Evolutionary conservation across 2,113 vertebrate genomes (phyloP).

Genomic region (Astatotilapia flaviijosephi): DNA sequence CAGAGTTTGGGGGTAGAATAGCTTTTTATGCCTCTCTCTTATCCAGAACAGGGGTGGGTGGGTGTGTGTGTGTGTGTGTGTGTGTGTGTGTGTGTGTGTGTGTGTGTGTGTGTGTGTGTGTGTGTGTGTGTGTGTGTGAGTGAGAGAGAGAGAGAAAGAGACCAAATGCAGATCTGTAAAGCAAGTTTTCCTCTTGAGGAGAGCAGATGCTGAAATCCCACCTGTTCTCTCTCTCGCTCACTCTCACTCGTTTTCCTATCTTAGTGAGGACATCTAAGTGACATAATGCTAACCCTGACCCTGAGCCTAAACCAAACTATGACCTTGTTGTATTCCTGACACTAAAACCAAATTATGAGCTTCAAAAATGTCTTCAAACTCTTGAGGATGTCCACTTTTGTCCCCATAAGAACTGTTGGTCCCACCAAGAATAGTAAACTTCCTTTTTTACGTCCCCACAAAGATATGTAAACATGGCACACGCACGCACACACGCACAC

Average conservation of each 20-base stretch:
- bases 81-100: neutral
- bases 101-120: neutral
- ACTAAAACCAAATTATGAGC: neutral
- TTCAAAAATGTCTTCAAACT: neutral
- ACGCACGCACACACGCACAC: accelerated
- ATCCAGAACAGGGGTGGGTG: too few species aligned
- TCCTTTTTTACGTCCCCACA: accelerated
- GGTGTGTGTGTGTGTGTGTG: too few species aligned
- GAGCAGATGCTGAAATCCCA: neutral
- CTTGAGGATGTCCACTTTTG: neutral
- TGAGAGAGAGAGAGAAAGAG: too few species aligned
- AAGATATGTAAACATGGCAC: neutral
- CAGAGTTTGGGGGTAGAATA: neutral
- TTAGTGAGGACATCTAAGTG: neutral
- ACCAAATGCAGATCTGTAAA: neutral
- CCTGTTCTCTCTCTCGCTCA: neutral
- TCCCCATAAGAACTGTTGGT: neutral
- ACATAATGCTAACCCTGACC: neutral
- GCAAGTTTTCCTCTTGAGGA: neutral
- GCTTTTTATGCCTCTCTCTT: too few species aligned
- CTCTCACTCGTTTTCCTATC: neutral
- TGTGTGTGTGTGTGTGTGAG: neutral
- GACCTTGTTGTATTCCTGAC: neutral
- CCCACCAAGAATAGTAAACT: neutral
- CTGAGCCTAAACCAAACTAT: neutral